Conservation (phyloP, 2,888 invertebrate genomes). For the Troides helena region DNA sequence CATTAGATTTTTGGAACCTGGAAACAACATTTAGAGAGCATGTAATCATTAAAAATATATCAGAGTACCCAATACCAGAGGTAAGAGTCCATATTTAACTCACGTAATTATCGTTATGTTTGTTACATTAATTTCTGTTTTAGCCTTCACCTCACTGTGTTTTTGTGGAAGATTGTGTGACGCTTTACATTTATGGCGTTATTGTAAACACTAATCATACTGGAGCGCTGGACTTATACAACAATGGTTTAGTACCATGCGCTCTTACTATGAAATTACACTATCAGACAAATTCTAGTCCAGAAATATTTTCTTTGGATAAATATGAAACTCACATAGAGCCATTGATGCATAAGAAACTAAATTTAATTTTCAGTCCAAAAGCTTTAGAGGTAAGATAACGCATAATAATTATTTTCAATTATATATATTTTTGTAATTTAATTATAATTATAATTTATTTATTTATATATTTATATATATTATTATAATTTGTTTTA, state of each 20-base stretch:
- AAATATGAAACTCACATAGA: conserved; percentile 68
- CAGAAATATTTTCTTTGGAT: conserved; percentile 63
- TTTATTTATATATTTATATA: too few species aligned
- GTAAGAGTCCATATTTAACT: conserved; percentile 38
- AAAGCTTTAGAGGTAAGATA: conserved; percentile 57
- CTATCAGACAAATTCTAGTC: conserved; percentile 58
- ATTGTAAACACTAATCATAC: conserved; percentile 58
- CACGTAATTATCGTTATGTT: neutral
- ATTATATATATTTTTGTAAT: neutral
- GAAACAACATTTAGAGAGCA: conserved; percentile 81
- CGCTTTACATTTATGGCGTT: conserved; percentile 67
- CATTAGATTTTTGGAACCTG: conserved; percentile 78
- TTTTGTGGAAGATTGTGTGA: conserved; percentile 68
- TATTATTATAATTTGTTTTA: too few species aligned
- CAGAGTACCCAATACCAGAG: conserved; percentile 75
- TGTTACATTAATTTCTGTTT: conserved; percentile 35
- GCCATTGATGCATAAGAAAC: conserved; percentile 63
- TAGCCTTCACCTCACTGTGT: conserved; percentile 71
- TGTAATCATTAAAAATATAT: conserved; percentile 74
- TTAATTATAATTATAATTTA: too few species aligned
- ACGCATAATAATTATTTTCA: neutral
- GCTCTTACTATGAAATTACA: conserved; percentile 61
- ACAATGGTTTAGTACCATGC: conserved; percentile 69
- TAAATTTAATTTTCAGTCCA: conserved; percentile 67
- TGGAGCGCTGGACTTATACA: conserved; percentile 64